Percentiles rank a stretch among this genome's conserved stretches.
These are phyloP conservation scores for Bembecia ichneumoniformis DNA, from an alignment of 2,888 invertebrate species.

Conservation along the genomic window DNA sequence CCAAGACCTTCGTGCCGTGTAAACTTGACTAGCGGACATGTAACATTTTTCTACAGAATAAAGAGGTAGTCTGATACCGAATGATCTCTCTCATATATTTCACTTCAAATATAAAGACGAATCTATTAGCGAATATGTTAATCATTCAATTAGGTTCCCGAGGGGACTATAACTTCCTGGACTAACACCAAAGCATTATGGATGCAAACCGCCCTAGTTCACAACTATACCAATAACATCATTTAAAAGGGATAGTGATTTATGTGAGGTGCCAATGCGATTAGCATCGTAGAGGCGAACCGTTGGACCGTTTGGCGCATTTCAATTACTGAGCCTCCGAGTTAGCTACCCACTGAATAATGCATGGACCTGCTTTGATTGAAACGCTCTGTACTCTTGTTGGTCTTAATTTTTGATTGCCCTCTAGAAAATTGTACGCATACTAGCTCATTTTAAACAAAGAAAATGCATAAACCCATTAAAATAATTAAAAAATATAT, in stretches of 20 bases:
- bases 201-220: slow-evolving; percentile 2
- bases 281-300: slow-evolving; percentile 40
- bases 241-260: slow-evolving; percentile 27
- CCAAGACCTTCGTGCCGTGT: no score
- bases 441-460: no score
- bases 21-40: no score
- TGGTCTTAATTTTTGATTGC: slow-evolving; percentile 33
- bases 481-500: no score
- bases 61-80: no score
- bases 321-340: slow-evolving; percentile 35
- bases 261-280: slow-evolving; percentile 38
- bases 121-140: not conserved
- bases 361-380: slow-evolving; percentile 43
- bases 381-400: slow-evolving; percentile 32
- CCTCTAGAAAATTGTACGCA: slow-evolving; percentile 12
- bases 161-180: not conserved
- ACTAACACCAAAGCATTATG: not conserved
- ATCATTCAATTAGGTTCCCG: not conserved
- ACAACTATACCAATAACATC: slow-evolving; percentile 10
- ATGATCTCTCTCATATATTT: no score
- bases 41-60: no score
- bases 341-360: slow-evolving; percentile 35
- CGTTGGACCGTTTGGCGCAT: slow-evolving; percentile 32
- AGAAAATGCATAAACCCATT: no score
- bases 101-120: not conserved